Base-by-base conservation (phyloP, 1,140 invertebrate genomes). In the Brachystomella parvula region DNA sequence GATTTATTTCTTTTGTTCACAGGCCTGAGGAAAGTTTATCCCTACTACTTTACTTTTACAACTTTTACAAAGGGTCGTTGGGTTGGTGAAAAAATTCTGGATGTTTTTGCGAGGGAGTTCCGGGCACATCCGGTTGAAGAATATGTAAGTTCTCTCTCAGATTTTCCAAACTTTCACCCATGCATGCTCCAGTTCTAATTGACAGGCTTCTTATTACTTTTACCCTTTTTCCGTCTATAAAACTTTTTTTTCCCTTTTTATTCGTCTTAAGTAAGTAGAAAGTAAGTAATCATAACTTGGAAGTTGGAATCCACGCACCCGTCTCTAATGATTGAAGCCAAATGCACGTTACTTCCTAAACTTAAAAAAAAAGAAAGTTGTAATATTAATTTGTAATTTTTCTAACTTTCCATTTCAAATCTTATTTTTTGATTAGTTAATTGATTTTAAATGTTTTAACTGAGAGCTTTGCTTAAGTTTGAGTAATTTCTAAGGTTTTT, bases 11-110 rank as follows among this genome's bases (percentile, higher is more conserved):
- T 65, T 56, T 75, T 69, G 68, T 77, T 78, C 80, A 35, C 81
- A 96, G 94, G 94, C 71, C 83, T 99, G 62, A 84, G 96, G 64
- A 98, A 99, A 83, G 95, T 99, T 0, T 95, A 96, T 78, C 96
- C 96, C 0, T 99, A 99, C 81, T 94, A 94, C 79, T 98, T 94
- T 80, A 94, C 90, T 17, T 99, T 97, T 79, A 92, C 90, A 56
- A 95, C 94, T 12, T 95, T 94, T 81, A 94, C 92, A 17, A 99
- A 99, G 82, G 93, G 93, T 28, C 85, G 96, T 69, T 99, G 96
- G 97, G 87, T 97, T 2, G 94, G 94, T 21, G 89, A 94, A 76
- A 89, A 90, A 75, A 89, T 99, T 56, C 81, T 94, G 53, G 94
- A 99, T 74, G 92, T 98, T 21, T 97, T 97, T 78, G 86, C 87